Evolutionary conservation across 1,140 invertebrate genomes (phyloP).

Genomic region (Anagrus nilaparvatae): DNA sequence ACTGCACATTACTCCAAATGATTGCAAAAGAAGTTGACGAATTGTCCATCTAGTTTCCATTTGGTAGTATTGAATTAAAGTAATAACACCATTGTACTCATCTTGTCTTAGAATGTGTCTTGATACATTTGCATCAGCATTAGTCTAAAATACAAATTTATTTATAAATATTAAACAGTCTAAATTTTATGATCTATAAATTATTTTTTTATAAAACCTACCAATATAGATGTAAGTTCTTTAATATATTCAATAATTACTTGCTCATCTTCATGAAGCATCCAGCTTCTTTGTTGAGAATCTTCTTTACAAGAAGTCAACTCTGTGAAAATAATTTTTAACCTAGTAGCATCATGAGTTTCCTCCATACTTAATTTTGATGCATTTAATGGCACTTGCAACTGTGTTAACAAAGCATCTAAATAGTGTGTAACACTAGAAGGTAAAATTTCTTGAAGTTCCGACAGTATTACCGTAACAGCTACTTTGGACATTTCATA

Average conservation of each 20-base stretch:
- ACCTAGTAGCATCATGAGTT: slow-evolving; percentile 67
- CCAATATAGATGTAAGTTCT: slow-evolving; percentile 77
- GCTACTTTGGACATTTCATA: slow-evolving; percentile 80
- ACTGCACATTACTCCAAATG: slow-evolving; percentile 77
- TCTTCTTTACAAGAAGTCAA: slow-evolving; percentile 83
- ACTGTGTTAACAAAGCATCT: slow-evolving; percentile 42
- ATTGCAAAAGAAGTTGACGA: slow-evolving; percentile 66
- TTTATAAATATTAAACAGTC: slow-evolving; percentile 7
- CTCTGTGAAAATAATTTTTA: slow-evolving; percentile 70
- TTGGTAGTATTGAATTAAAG: slow-evolving; percentile 81
- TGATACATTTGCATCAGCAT: slow-evolving; percentile 72
- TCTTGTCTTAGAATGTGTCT: slow-evolving; percentile 66
- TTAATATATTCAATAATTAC: slow-evolving; percentile 74
- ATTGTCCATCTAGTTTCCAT: slow-evolving; percentile 83
- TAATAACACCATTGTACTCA: slow-evolving; percentile 63
- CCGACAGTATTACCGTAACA: slow-evolving; percentile 64
- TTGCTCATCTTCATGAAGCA: slow-evolving; percentile 81
- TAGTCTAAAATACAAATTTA: slow-evolving; percentile 48
- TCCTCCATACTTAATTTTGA: slow-evolving; percentile 51
- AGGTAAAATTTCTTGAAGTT: slow-evolving; percentile 51
- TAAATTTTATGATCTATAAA: slow-evolving; percentile 8
- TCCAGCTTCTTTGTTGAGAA: slow-evolving; percentile 88
- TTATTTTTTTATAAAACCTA: slow-evolving; percentile 34
- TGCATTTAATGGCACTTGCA: slow-evolving; percentile 48
- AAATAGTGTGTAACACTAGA: slow-evolving; percentile 48